phyloP scores from a whole-genome alignment of 2,888 invertebrate species.

The Choristoneura rosaceana region DNA sequence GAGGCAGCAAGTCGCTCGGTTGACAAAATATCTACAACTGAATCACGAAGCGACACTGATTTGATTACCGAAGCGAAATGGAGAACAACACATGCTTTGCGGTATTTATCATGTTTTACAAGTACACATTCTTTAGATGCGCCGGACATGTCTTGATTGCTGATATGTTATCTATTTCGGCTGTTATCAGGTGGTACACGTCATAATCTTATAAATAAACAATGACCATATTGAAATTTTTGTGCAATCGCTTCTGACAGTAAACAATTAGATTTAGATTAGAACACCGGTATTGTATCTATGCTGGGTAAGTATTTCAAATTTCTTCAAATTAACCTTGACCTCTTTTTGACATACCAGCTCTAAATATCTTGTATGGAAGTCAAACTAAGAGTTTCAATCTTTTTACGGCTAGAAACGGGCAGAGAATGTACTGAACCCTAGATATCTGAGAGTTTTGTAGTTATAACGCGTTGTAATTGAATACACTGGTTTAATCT shows the following conservation, averaged over 20 bases:
- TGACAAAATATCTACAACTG: background rate
- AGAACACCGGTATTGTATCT: background rate
- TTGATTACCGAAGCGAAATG: constrained; percentile 6
- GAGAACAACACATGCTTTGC: constrained; percentile 10
- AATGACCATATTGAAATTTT: background rate
- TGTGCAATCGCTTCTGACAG: background rate
- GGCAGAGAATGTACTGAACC: too few relatives aligned
- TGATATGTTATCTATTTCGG: constrained; percentile 30
- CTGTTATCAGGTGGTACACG: background rate
- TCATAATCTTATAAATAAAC: constrained; percentile 27
- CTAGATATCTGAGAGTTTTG: too few relatives aligned
- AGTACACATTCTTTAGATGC: constrained; percentile 14
- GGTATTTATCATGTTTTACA: constrained; percentile 6
- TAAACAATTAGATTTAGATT: background rate
- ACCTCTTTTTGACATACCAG: too few relatives aligned
- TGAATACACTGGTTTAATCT: too few relatives aligned
- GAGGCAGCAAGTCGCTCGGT: background rate
- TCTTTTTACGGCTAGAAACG: too few relatives aligned
- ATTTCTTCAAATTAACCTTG: too few relatives aligned
- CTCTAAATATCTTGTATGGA: too few relatives aligned
- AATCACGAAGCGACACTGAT: background rate
- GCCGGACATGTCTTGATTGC: background rate
- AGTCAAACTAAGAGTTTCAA: too few relatives aligned
- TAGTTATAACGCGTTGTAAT: too few relatives aligned
- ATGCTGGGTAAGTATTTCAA: too few relatives aligned